Conservation (phyloP, 2,888 invertebrate species). For the Emmelina monodactyla region DNA sequence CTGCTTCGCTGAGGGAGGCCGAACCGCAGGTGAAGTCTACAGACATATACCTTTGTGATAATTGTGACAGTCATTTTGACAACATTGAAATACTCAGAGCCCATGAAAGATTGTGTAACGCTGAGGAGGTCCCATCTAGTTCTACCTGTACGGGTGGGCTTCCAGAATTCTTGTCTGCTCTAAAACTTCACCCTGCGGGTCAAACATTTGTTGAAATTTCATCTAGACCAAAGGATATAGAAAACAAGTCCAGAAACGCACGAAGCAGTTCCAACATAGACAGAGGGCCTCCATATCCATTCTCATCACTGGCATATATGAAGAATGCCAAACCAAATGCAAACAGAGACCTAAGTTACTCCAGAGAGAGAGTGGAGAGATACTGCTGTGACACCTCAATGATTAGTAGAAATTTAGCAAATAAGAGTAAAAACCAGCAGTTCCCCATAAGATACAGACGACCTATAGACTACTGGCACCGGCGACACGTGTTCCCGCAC, state of each 20-base stretch:
- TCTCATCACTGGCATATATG: constrained; percentile 54
- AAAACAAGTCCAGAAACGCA: constrained; percentile 30
- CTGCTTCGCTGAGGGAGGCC: constrained; percentile 25
- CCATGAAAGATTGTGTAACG: constrained; percentile 57
- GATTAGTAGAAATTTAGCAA: constrained; percentile 37
- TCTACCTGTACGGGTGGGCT: constrained; percentile 30
- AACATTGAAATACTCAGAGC: constrained; percentile 39
- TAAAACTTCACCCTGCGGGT: constrained; percentile 34
- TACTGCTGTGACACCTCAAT: constrained; percentile 40
- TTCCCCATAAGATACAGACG: constrained; percentile 49
- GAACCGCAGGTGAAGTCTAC: constrained; percentile 65
- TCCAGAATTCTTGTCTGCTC: constrained; percentile 43
- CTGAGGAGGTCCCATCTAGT: constrained; percentile 27
- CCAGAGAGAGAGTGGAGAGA: constrained; percentile 48
- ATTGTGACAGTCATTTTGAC: constrained; percentile 77
- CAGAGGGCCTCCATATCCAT: constrained; percentile 52
- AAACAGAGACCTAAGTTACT: constrained; percentile 36
- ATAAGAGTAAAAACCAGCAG: constrained; percentile 41
- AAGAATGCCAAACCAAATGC: constrained; percentile 36
- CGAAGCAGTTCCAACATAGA: constrained; percentile 42
- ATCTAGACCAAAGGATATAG: constrained; percentile 19
- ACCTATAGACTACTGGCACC: constrained; percentile 55
- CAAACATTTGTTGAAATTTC: constrained; percentile 18
- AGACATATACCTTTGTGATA: constrained; percentile 78
- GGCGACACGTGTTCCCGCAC: constrained; percentile 43